Conservation (phyloP, 2,888 invertebrate species). For the Nebria brevicollis region DNA sequence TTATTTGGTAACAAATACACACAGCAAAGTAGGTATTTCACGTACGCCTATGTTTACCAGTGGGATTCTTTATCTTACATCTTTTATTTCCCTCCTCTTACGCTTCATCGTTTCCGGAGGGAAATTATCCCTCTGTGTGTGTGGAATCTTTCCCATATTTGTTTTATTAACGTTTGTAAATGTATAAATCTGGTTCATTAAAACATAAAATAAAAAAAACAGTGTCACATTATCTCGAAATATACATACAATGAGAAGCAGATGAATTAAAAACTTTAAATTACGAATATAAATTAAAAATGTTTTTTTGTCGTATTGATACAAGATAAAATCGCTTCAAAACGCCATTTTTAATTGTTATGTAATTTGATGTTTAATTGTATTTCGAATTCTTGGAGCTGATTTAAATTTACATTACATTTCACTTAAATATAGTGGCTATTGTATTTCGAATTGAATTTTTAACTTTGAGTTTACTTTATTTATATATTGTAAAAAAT, state of each 20-base stretch:
- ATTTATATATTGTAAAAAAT: too few species aligned
- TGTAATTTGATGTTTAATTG: background rate
- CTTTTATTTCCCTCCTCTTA: conserved; percentile 30
- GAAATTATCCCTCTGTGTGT: conserved; percentile 28
- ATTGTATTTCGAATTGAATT: background rate
- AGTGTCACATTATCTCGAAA: conserved; percentile 5
- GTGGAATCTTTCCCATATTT: conserved; percentile 39
- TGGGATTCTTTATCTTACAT: conserved; percentile 26
- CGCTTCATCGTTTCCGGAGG: conserved; percentile 41
- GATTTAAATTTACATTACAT: background rate
- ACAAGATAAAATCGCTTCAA: background rate
- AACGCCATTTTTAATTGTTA: background rate
- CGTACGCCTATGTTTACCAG: conserved; percentile 21
- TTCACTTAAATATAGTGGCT: background rate
- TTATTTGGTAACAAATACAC: background rate
- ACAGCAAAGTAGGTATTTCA: background rate
- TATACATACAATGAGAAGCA: background rate
- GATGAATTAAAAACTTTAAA: background rate
- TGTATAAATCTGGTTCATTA: conserved; percentile 12
- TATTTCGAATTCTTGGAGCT: background rate
- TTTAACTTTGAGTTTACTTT: background rate
- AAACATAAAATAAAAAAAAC: conserved; percentile 10
- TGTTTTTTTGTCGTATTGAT: background rate
- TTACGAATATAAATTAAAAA: background rate
- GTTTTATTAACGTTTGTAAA: conserved; percentile 11